phyloP scores from a whole-genome alignment of 2,113 vertebrate genomes.

The Cricetomys ansorgei region DNA sequence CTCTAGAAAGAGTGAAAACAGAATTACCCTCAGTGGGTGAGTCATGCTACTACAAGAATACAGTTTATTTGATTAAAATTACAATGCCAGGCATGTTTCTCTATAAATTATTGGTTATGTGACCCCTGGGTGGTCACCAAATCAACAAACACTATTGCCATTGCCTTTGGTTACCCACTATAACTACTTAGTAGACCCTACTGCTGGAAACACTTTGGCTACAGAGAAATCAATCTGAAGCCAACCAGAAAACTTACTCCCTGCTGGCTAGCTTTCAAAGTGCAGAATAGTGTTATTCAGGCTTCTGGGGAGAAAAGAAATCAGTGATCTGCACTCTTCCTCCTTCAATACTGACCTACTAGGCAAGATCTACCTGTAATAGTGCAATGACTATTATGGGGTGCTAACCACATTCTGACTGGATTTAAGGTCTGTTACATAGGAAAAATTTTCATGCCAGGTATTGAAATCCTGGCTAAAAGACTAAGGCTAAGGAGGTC shows the following conservation, averaged over 20 bases:
- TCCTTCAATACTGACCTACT: background rate
- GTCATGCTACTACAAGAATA: background rate
- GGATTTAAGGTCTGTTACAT: background rate
- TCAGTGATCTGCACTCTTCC: background rate
- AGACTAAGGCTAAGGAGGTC: background rate
- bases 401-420: background rate
- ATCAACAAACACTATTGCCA: background rate
- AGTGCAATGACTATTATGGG: background rate
- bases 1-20: background rate
- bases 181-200: background rate
- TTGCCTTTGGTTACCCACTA: background rate
- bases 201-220: background rate
- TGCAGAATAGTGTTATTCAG: background rate
- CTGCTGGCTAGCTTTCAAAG: background rate
- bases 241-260: background rate
- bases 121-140: background rate
- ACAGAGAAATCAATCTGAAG: background rate
- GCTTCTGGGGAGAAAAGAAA: background rate
- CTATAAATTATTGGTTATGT: background rate
- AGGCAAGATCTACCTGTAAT: background rate
- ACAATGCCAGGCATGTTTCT: background rate
- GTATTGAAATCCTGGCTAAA: background rate
- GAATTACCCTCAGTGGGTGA: background rate
- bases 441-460: background rate
- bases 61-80: background rate